phyloP scores from a whole-genome alignment of 1,140 invertebrate genomes.

The Adelges cooleyi region DNA sequence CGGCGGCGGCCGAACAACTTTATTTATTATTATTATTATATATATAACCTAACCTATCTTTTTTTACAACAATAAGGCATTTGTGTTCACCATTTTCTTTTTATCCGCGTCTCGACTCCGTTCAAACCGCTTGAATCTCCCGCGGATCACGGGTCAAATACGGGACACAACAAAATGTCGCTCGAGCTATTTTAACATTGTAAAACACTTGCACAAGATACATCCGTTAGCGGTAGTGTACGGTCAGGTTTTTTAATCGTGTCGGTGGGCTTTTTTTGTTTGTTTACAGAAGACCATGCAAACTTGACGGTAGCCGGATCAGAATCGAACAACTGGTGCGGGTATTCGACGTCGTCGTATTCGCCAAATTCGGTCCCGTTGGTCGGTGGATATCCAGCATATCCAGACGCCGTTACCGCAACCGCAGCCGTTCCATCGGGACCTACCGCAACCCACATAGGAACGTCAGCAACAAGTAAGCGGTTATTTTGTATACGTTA shows the following conservation, averaged over 20 bases:
- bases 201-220: no score
- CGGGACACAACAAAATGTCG: no score
- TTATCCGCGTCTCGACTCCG: no score
- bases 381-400: background rate
- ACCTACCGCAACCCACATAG: background rate
- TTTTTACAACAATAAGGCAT: background rate
- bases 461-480: background rate
- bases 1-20: background rate
- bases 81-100: background rate
- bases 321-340: conserved; percentile 5
- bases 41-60: no score
- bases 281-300: background rate
- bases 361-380: background rate
- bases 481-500: background rate
- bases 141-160: no score
- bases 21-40: no score
- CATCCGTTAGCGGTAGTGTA: no score
- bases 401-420: background rate
- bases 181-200: no score
- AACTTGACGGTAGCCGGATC: background rate
- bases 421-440: background rate
- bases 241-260: no score
- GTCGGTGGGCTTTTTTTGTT: background rate
- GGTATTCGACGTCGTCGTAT: conserved; percentile 11
- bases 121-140: no score